phyloP scores from a whole-genome alignment of 2,797 vertebrate species.

The Anniella stebbinsi region DNA sequence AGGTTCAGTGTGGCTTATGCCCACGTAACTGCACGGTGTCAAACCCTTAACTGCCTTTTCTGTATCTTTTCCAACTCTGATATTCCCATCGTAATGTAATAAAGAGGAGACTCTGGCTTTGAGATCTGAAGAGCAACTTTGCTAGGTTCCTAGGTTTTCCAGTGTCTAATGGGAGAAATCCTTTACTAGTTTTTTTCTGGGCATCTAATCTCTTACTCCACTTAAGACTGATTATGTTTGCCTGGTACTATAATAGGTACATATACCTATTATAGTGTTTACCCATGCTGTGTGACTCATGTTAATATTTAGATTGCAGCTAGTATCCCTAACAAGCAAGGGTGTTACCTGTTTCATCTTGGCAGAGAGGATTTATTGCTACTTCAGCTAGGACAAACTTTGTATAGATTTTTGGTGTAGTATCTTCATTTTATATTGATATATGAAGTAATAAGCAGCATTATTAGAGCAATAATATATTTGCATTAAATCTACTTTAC shows the following conservation, averaged over 20 bases:
- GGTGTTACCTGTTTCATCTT: not conserved
- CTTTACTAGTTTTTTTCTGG: not conserved
- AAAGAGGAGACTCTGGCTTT: not conserved
- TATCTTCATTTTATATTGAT: rapidly evolving
- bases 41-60: not conserved
- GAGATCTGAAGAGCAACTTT: not conserved
- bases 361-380: not conserved
- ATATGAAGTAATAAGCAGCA: not conserved
- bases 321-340: not conserved
- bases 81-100: not conserved
- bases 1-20: not conserved
- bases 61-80: not conserved
- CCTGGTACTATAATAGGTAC: not conserved
- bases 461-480: not conserved
- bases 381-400: not conserved
- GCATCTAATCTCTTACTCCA: not conserved
- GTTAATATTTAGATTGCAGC: not conserved
- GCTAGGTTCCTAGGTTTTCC: not conserved
- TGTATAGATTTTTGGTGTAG: not conserved
- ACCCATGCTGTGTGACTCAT: not conserved
- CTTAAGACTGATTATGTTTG: not conserved
- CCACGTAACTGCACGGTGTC: not conserved
- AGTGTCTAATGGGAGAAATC: not conserved
- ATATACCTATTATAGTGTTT: not conserved
- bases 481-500: not conserved